Base-by-base conservation (phyloP, 2,113 vertebrate species). In the Morone saxatilis region DNA sequence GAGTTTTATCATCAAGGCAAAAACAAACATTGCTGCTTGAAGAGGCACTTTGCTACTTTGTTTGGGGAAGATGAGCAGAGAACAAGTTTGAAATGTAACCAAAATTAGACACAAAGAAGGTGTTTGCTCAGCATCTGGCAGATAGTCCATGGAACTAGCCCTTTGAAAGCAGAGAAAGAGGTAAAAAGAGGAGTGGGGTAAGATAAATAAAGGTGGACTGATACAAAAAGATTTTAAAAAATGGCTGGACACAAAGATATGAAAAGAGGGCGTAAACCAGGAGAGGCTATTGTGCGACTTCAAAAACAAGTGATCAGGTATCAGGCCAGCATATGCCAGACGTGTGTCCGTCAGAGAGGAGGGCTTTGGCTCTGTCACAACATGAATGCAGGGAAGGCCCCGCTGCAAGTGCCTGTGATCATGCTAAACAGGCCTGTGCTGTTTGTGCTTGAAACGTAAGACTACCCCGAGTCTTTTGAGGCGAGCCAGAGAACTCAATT, bases 301-400 rank as follows among this genome's bases (percentile, higher is more conserved):
- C 57, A 76, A 92, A 93, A 94, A 95, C 92, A 95, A 91, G 92
- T 7, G 93, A 94, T 96, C 92, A 83, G 89, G 92, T 96, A 89
- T 94, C 95, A 76, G 76, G 9, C 71, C 86, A 87, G 87, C 95
- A 95, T 91, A 94, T 95, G 95, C 89, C 77, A 93, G 90, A 86
- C 91, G 94, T 93, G 93, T 87, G 81, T 88, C 90, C 76, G 16
- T 88, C 86, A 76, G 82, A 81, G 76, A 72, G 71, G 47, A 50
- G 66, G 78, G 56, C 74, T 85, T 80, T 74, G 71, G 70, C 89
- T 86, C 84, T 36, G 50, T 82, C 53, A 60, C 57, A 66, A 5
- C 75, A 69, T 78, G 71, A 91, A 84, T 72, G 78, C 66, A 69
- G 84, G 51, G 61, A 85, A 54, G 71, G 61, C 11, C 31, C 10